phyloP scores from a whole-genome alignment of 2,888 invertebrate species.

The Scaptomyza polygonia region DNA sequence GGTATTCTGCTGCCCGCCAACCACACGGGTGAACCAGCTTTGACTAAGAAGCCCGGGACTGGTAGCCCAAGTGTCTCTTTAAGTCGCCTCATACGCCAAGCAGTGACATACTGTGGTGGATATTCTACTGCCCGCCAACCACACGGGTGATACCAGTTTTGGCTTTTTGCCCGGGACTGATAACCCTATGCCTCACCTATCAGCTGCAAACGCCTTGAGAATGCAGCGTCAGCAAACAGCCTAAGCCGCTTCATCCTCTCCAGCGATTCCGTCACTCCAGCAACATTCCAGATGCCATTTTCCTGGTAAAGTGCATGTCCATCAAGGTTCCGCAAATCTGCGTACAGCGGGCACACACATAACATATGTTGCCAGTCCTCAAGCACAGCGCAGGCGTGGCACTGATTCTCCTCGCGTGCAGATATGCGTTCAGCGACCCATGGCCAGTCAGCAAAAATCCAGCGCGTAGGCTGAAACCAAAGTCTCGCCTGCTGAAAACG shows the following conservation, averaged over 20 bases:
- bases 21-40: too few species aligned
- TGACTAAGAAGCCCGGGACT: too few species aligned
- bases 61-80: neutral
- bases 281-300: too few species aligned
- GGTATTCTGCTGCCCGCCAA: too few species aligned
- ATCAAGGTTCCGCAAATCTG: slow-evolving; percentile 11
- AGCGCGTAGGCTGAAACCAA: slow-evolving; percentile 1
- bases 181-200: too few species aligned
- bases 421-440: slow-evolving; percentile 17
- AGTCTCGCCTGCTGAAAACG: slow-evolving; percentile 3
- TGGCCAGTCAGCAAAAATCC: slow-evolving; percentile 6
- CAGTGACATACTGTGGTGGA: neutral
- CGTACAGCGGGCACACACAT: slow-evolving; percentile 10
- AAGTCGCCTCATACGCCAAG: neutral
- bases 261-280: too few species aligned
- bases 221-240: too few species aligned
- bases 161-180: too few species aligned
- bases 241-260: too few species aligned
- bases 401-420: slow-evolving; percentile 6
- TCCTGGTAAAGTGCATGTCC: too few species aligned
- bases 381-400: neutral
- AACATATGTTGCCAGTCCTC: slow-evolving; percentile 5
- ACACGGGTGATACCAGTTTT: neutral
- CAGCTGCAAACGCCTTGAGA: too few species aligned
- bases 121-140: neutral